phyloP scores from a whole-genome alignment of 2,888 invertebrate species.

The Serrognathus titanus region DNA sequence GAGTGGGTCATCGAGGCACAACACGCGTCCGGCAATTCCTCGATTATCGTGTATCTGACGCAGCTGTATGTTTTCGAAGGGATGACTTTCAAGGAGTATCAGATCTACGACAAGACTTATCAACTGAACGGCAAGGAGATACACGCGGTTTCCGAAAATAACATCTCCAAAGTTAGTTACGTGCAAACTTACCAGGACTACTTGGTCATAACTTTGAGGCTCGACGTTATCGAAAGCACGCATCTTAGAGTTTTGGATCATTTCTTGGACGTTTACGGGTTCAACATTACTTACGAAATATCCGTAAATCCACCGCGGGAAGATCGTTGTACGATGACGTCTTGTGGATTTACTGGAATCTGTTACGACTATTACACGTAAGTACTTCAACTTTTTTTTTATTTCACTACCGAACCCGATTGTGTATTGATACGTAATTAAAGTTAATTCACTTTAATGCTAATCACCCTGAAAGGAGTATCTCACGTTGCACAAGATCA shows the following conservation, averaged over 20 bases:
- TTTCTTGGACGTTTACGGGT: slow-evolving; percentile 82
- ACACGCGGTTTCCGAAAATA: slow-evolving; percentile 65
- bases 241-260: slow-evolving; percentile 79
- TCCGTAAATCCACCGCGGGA: slow-evolving; percentile 54
- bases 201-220: slow-evolving; percentile 72
- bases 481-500: too few species aligned
- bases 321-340: slow-evolving; percentile 71
- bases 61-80: slow-evolving; percentile 83
- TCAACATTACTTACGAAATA: slow-evolving; percentile 89
- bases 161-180: slow-evolving; percentile 65
- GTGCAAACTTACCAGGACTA: slow-evolving; percentile 66
- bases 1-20: slow-evolving; percentile 87
- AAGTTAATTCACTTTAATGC: too few species aligned
- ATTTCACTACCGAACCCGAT: too few species aligned
- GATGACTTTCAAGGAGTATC: slow-evolving; percentile 69
- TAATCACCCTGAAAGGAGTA: too few species aligned
- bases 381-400: slow-evolving; percentile 46
- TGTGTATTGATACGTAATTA: too few species aligned
- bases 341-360: slow-evolving; percentile 82
- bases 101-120: slow-evolving; percentile 24
- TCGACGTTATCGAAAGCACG: slow-evolving; percentile 67
- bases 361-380: slow-evolving; percentile 77
- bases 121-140: slow-evolving; percentile 56
- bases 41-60: slow-evolving; percentile 82
- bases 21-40: slow-evolving; percentile 55